Evolutionary conservation across 2,797 vertebrate genomes (phyloP).

Genomic region (Sebastes glaucus): DNA sequence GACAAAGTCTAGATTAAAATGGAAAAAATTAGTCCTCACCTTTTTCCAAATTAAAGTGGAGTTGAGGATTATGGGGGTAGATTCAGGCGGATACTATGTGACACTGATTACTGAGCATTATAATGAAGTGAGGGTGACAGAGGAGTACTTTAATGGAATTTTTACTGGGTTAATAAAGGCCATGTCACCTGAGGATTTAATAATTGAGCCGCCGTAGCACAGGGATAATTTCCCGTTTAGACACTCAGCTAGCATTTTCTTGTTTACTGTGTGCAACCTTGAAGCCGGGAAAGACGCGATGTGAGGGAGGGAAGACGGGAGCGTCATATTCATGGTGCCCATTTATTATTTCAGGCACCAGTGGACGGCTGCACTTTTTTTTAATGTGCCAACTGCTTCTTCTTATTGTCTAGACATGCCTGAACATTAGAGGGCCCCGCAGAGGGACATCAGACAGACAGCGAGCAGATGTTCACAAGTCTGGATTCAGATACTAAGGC

Average conservation of each 20-base stretch:
- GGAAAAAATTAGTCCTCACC: slow-evolving; percentile 25
- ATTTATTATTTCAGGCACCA: slow-evolving; percentile 10
- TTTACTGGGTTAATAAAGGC: slow-evolving; percentile 40
- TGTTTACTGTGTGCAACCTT: not conserved
- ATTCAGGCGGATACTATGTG: not conserved
- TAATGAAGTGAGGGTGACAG: slow-evolving; percentile 13
- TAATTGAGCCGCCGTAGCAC: slow-evolving; percentile 4
- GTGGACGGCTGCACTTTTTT: slow-evolving; percentile 21
- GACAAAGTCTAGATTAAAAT: slow-evolving; percentile 8
- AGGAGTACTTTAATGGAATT: slow-evolving; percentile 28
- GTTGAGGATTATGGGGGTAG: slow-evolving; percentile 2
- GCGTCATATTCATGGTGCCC: not conserved
- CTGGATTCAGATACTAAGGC: not conserved
- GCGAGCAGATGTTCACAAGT: slow-evolving; percentile 34
- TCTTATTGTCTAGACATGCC: slow-evolving; percentile 43
- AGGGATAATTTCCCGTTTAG: slow-evolving; percentile 3
- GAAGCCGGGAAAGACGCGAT: not conserved
- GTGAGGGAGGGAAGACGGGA: not conserved
- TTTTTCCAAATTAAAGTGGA: slow-evolving; percentile 35
- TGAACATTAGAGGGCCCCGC: slow-evolving; percentile 10
- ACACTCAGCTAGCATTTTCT: not conserved
- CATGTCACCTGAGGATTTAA: slow-evolving; percentile 18
- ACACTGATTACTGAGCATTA: not conserved
- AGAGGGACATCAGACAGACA: slow-evolving; percentile 27
- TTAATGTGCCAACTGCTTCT: slow-evolving; percentile 32